Percentiles rank a stretch among this genome's conserved stretches.
Conservation (phyloP, 2,888 invertebrate species). For the Nephrotoma guestfalica region DNA sequence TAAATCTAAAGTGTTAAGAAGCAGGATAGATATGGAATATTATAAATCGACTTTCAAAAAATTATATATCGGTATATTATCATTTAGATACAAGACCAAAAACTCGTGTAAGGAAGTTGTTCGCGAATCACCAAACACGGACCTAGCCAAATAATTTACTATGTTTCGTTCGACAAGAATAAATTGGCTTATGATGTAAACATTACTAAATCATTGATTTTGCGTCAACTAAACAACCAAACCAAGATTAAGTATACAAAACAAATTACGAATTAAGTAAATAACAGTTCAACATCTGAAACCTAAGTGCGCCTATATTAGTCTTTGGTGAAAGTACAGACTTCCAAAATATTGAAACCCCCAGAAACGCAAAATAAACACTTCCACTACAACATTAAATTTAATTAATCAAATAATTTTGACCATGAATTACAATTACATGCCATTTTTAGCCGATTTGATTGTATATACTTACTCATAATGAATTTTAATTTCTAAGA, state of each 20-base stretch:
- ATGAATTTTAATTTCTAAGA: background rate
- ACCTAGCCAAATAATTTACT: background rate
- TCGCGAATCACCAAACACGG: background rate
- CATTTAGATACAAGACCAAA: background rate
- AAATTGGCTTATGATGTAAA: background rate
- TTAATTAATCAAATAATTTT: background rate
- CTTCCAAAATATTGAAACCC: background rate
- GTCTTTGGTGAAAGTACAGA: background rate
- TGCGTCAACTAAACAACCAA: background rate
- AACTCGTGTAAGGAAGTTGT: background rate
- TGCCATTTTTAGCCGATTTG: background rate
- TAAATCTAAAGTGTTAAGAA: background rate
- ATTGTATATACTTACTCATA: background rate
- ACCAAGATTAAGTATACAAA: background rate
- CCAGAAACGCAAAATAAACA: background rate
- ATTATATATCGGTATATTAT: background rate
- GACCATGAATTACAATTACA: background rate
- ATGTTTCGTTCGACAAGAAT: background rate
- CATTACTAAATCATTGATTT: background rate
- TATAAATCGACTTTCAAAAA: background rate
- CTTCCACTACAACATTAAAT: background rate
- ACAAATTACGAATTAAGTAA: background rate
- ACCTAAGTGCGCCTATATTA: background rate
- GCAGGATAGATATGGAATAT: background rate
- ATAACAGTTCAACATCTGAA: background rate